These are phyloP conservation scores for Meloidogyne hapla DNA, from an alignment of 1,140 invertebrate genomes.

Conservation along the genomic window DNA sequence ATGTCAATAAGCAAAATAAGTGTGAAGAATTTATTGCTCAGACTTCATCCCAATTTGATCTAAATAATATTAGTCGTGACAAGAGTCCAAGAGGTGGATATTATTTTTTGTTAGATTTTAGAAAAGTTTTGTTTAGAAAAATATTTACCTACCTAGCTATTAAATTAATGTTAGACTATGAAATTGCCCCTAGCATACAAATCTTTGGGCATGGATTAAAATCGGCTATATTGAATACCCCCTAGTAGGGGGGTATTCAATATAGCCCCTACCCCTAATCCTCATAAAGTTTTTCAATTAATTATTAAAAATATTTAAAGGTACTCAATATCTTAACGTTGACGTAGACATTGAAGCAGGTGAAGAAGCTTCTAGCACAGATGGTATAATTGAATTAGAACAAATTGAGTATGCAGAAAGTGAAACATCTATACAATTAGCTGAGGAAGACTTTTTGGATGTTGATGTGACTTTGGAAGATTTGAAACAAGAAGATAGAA, in stretches of 20 bases:
- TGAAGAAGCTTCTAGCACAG: constrained; percentile 36
- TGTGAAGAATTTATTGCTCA: constrained; percentile 5
- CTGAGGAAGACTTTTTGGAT: constrained; percentile 38
- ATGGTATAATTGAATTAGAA: constrained; percentile 37
- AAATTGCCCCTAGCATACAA: no score
- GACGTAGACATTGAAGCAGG: constrained; percentile 43
- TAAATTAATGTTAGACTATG: no score
- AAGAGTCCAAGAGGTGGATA: constrained; percentile 26
- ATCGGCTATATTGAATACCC: no score
- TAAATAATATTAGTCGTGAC: constrained; percentile 16
- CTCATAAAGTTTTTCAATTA: no score
- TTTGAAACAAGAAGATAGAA: constrained; percentile 27
- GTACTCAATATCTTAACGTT: constrained; percentile 38
- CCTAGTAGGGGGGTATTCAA: no score
- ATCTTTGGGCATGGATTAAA: no score
- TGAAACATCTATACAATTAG: constrained; percentile 29
- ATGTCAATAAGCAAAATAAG: constrained; percentile 10
- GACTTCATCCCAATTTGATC: neutral
- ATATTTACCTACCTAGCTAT: no score
- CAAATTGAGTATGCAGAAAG: constrained; percentile 35
- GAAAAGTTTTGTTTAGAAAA: no score
- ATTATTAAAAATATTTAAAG: neutral
- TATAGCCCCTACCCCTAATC: no score
- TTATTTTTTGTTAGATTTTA: constrained; percentile 1
- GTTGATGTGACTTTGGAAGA: constrained; percentile 34